Evolutionary conservation across 2,888 invertebrate genomes (phyloP), one percentile per base, ranked within the genome.

Genomic region (Chaetogeoica ovagalla): DNA sequence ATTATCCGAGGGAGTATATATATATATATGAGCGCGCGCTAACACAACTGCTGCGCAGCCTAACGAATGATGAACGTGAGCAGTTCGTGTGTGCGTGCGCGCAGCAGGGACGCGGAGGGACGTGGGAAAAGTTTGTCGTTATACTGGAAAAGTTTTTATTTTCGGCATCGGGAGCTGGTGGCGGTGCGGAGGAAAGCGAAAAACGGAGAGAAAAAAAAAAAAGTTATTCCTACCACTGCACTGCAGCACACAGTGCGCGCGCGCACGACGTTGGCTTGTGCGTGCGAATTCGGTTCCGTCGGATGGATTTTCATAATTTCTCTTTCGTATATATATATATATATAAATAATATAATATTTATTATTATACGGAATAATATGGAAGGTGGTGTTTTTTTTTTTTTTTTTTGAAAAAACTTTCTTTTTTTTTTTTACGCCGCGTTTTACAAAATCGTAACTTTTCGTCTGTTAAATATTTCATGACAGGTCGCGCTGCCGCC

Each of bases 401-500:
- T n/a, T 75, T 48, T 68, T 55, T 37, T 62, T 30, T 19, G 52
- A 39, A 23, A n/a, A 52, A 60, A 59, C n/a, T 75, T 75, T 60
- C 19, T 43, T n/a, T 74, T 43, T 37, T 5, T 52, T 73, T 77
- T 77, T 6, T 43, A 9, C 9, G 2, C 8, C 9, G 7, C 43
- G 62, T 60, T 30, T 52, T n/a, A 48, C 17, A 9, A 79, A 71
- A 79, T 71, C 71, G 66, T 68, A 71, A 79, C 79, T 79, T 76
- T 77, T 79, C 13, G 79, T 79, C 79, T 79, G 79, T 79, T 79
- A 79, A 79, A 79, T 79, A 79, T 79, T 79, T 79, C 79, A 79
- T 79, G 79, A 79, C 71, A 37, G 79, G 79, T 79, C 63, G 62
- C 69, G 23, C 30, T 4, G 30, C 30, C 30, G 30, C 30, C 30